A percentile compares a stretch with the other conserved stretches of the same genome.
phyloP scores from a whole-genome alignment of 2,888 invertebrate species.

The Pristionchus entomophagus region DNA sequence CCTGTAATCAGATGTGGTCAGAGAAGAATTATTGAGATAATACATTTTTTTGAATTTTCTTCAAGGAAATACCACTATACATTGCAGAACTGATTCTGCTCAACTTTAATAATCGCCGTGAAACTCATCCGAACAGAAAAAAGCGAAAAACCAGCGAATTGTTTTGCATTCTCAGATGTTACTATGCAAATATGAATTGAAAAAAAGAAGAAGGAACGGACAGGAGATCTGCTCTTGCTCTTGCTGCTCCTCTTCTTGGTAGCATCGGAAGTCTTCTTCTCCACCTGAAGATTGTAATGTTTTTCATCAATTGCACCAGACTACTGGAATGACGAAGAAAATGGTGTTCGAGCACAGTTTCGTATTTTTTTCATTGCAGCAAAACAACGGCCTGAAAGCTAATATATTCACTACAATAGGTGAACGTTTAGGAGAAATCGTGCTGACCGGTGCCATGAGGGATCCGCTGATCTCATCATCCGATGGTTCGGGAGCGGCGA shows the following conservation, averaged over 20 bases:
- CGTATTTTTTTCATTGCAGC: background rate
- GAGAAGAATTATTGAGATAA: too few relatives aligned
- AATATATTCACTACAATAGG: background rate
- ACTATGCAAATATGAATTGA: background rate
- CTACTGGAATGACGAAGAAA: background rate
- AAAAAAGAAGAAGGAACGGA: background rate
- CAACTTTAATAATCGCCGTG: background rate
- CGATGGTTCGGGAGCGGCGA: background rate
- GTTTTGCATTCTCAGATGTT: too few relatives aligned
- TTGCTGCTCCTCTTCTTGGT: slow-evolving; percentile 53
- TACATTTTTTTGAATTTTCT: too few relatives aligned
- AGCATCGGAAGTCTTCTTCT: slow-evolving; percentile 52
- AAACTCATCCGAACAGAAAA: background rate
- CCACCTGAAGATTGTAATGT: slow-evolving; percentile 47
- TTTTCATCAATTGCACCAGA: slow-evolving; percentile 10
- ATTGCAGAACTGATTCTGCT: too few relatives aligned
- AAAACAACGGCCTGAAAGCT: background rate
- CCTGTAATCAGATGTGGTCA: background rate
- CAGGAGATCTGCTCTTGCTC: slow-evolving; percentile 53
- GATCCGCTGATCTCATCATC: slow-evolving; percentile 45
- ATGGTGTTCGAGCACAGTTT: too few relatives aligned
- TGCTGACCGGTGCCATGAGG: background rate
- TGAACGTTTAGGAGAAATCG: background rate
- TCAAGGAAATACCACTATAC: too few relatives aligned
- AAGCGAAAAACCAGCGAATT: too few relatives aligned